A percentile compares a stretch with the other conserved stretches of the same genome.
phyloP scores from a whole-genome alignment of 2,888 invertebrate species.

The Sarcophaga caerulescens region DNA sequence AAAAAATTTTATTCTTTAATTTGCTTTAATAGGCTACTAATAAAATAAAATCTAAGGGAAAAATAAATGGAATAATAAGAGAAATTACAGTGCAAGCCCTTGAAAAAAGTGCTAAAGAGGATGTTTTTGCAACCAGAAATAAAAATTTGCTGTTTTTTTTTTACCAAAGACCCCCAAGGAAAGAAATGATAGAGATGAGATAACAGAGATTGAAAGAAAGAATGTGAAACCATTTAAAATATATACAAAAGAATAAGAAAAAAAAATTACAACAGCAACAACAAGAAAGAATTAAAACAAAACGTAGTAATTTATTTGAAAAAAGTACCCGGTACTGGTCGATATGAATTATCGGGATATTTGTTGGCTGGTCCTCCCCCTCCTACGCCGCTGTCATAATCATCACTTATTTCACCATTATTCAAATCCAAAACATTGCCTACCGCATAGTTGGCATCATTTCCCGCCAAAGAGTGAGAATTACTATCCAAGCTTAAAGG shows the following conservation, averaged over 20 bases:
- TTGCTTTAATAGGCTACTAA: not conserved
- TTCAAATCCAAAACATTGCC: conserved; percentile 78
- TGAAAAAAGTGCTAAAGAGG: conserved; percentile 24
- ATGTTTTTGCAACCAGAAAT: conserved; percentile 20
- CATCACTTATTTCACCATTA: conserved; percentile 76
- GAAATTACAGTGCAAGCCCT: conserved; percentile 52
- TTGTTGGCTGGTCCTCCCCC: conserved; percentile 52
- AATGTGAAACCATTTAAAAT: not conserved
- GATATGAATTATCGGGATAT: conserved; percentile 76
- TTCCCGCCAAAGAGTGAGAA: conserved; percentile 34
- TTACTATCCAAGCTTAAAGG: conserved; percentile 50
- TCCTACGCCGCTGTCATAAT: conserved; percentile 72
- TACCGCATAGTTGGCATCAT: conserved; percentile 77
- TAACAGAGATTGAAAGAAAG: conserved; percentile 1
- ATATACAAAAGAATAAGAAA: conserved; percentile 8
- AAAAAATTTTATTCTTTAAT: conserved; percentile 18
- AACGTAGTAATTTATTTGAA: conserved; percentile 45
- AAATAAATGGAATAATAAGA: not conserved
- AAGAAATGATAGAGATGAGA: conserved; percentile 26
- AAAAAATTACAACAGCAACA: conserved; percentile 15
- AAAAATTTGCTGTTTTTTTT: conserved; percentile 6
- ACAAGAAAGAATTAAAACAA: no score
- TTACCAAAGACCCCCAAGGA: conserved; percentile 14
- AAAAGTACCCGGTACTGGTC: conserved; percentile 80
- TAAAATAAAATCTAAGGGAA: not conserved